These are phyloP conservation scores for Tretioscincus oriximinensis DNA, from an alignment of 2,113 vertebrate species.

Conservation along the genomic window DNA sequence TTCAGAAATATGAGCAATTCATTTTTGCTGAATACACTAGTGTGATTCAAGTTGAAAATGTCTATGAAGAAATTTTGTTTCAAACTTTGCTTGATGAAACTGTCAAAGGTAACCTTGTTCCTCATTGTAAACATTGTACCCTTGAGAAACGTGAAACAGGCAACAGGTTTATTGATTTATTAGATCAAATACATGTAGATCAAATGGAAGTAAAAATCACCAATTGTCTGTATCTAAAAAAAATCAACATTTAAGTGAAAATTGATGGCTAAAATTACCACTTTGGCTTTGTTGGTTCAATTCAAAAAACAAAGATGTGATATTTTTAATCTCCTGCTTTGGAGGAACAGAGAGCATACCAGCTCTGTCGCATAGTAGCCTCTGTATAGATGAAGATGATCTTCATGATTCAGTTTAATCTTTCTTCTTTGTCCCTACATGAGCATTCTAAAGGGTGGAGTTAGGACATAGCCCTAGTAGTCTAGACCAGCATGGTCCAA, in stretches of 20 bases:
- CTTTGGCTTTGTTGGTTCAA: neutral
- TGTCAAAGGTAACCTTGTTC: conserved; percentile 77
- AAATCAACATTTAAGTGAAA: neutral
- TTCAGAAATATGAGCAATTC: conserved; percentile 82
- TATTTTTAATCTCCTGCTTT: neutral
- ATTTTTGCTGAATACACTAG: conserved; percentile 82
- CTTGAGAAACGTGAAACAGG: neutral
- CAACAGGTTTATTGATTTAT: neutral
- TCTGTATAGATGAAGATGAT: no score
- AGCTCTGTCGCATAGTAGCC: neutral
- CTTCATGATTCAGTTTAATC: neutral
- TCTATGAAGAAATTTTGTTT: conserved; percentile 87
- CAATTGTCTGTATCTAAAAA: fast-evolving
- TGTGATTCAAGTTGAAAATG: conserved; percentile 87
- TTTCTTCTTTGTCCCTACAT: neutral
- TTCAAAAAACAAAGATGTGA: neutral
- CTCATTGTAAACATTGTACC: neutral
- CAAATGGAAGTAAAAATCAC: neutral
- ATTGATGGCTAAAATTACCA: conserved; percentile 14
- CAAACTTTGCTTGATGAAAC: conserved; percentile 82
- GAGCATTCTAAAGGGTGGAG: neutral
- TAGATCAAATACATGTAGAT: neutral
- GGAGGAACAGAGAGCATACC: neutral
- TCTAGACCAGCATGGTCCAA: neutral
- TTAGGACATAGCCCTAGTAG: no score